A percentile compares a stretch with the other conserved stretches of the same genome.
These are phyloP conservation scores for Ondatra zibethicus DNA, from an alignment of 2,113 vertebrate species.

Conservation along the genomic window DNA sequence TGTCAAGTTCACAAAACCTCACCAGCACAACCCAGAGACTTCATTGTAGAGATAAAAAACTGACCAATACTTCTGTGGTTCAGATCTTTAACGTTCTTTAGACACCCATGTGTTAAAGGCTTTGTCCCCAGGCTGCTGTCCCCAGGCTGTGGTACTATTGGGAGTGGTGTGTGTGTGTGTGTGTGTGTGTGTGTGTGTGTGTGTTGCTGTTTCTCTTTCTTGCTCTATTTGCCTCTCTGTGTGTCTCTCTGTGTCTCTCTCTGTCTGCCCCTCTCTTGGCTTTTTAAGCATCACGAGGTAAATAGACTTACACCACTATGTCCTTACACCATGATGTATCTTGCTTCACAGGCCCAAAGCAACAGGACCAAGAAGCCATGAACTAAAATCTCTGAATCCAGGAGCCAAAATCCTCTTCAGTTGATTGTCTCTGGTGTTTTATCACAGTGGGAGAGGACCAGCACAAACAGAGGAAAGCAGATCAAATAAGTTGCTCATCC, in stretches of 20 bases:
- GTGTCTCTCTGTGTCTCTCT: neutral
- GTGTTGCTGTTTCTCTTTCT: no score
- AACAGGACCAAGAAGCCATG: neutral
- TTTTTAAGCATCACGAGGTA: neutral
- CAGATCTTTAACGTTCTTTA: neutral
- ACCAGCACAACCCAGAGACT: neutral
- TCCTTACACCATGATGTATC: no score
- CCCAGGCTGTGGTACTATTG: neutral
- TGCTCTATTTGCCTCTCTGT: no score
- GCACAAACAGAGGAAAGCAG: neutral
- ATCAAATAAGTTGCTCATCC: neutral
- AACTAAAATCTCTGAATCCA: neutral
- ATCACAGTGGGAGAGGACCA: neutral
- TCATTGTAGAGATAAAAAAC: neutral
- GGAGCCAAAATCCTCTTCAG: neutral
- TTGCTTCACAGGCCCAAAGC: neutral
- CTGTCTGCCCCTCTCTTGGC: neutral
- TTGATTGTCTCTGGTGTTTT: neutral
- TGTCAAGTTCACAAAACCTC: neutral
- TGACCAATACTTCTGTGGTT: no score
- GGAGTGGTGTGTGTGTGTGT: no score
- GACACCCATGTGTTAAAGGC: neutral
- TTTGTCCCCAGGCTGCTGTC: neutral
- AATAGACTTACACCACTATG: neutral
- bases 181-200: no score